A percentile compares a stretch with the other conserved stretches of the same genome.
phyloP scores from a whole-genome alignment of 2,888 invertebrate genomes.

The Mayetiola destructor region DNA sequence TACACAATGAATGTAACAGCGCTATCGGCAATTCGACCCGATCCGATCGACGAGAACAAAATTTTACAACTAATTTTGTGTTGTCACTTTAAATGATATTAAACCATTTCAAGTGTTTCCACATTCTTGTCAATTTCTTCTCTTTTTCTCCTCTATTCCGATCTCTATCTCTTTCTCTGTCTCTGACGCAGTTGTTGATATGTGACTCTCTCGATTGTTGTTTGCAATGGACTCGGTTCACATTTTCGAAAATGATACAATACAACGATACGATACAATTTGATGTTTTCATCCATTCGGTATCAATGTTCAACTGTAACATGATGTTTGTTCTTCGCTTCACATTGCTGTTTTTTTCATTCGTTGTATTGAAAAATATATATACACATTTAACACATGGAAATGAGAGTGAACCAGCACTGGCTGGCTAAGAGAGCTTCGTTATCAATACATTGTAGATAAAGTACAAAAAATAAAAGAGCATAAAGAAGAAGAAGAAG shows the following conservation, averaged over 20 bases:
- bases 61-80: slow-evolving; percentile 4
- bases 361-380: too few relatives aligned
- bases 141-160: background rate
- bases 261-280: too few relatives aligned
- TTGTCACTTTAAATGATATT: slow-evolving; percentile 6
- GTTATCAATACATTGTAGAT: slow-evolving; percentile 10
- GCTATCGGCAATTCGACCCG: too few relatives aligned
- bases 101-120: background rate
- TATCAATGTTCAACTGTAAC: background rate
- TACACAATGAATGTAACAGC: too few relatives aligned
- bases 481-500: background rate
- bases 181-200: background rate
- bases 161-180: background rate
- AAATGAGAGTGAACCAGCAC: too few relatives aligned
- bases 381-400: too few relatives aligned
- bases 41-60: background rate
- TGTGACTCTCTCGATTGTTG: too few relatives aligned
- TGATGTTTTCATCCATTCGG: background rate
- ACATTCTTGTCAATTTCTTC: too few relatives aligned
- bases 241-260: background rate
- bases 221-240: background rate
- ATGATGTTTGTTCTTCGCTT: background rate
- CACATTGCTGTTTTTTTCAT: too few relatives aligned
- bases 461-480: background rate
- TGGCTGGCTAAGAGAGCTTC: too few relatives aligned